Conservation (phyloP, 2,888 invertebrate species). For the Diplolepis rosae region DNA sequence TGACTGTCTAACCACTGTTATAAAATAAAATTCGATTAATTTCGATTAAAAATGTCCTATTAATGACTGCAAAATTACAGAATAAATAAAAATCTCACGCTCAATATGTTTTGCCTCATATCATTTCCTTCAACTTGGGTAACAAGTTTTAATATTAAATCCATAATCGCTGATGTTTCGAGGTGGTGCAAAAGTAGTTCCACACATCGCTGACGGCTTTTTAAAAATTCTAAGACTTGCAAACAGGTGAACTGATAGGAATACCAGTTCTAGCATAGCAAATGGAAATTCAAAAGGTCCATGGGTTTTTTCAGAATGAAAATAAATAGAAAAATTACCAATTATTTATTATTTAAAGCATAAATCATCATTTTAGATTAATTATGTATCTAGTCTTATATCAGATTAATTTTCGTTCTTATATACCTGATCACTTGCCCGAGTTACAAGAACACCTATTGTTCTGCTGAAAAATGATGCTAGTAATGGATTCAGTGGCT, state of each 20-base stretch:
- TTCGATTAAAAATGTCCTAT: no score
- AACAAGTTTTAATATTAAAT: slow-evolving; percentile 90
- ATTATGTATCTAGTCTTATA: no score
- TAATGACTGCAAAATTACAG: slow-evolving; percentile 23
- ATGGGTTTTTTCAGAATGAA: background rate
- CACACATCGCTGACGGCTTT: slow-evolving; percentile 90
- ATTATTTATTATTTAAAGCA: background rate
- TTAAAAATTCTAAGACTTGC: slow-evolving; percentile 93
- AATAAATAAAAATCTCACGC: slow-evolving; percentile 74
- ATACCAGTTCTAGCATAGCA: slow-evolving; percentile 85
- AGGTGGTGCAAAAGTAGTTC: slow-evolving; percentile 91
- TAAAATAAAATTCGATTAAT: no score
- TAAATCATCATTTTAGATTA: background rate
- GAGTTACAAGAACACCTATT: slow-evolving; percentile 90
- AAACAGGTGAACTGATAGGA: slow-evolving; percentile 93
- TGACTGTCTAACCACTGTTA: slow-evolving; percentile 95
- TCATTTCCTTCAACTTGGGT: slow-evolving; percentile 87
- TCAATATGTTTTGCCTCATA: slow-evolving; percentile 81
- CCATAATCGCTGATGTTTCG: slow-evolving; percentile 95
- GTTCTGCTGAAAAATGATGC: slow-evolving; percentile 98
- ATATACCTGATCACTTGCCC: slow-evolving; percentile 88
- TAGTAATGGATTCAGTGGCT: slow-evolving; percentile 92
- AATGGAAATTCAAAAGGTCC: slow-evolving; percentile 31
- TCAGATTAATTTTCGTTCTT: background rate
- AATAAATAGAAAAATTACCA: background rate